Conservation (phyloP, 2,113 vertebrate species). For the Rafetus swinhoei region DNA sequence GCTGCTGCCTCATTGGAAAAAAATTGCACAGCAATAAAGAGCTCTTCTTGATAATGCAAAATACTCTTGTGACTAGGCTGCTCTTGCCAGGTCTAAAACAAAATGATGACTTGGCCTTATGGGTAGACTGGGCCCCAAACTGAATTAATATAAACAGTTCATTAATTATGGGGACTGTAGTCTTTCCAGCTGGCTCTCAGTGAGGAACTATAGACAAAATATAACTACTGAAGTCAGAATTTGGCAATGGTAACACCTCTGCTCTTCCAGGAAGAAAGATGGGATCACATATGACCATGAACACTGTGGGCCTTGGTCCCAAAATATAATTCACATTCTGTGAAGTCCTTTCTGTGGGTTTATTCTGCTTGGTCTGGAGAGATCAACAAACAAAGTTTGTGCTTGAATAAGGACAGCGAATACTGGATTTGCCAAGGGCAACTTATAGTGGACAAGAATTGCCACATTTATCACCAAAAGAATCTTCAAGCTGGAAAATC, state of each 20-base stretch:
- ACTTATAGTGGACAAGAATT: conserved; percentile 38
- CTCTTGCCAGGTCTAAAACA: background rate
- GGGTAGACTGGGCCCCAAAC: background rate
- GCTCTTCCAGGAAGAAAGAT: background rate
- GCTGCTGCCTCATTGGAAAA: background rate
- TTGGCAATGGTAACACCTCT: background rate
- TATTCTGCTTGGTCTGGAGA: accelerated
- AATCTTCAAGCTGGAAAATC: conserved; percentile 15
- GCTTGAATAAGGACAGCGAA: background rate
- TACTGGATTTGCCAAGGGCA: background rate
- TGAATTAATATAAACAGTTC: background rate
- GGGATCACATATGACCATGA: background rate
- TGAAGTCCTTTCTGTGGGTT: background rate
- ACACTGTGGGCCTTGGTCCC: background rate
- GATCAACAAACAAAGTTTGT: background rate
- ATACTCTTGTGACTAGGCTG: background rate
- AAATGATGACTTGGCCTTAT: background rate
- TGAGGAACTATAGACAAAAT: background rate
- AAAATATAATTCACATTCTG: background rate
- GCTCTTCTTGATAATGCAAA: background rate
- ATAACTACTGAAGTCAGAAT: background rate
- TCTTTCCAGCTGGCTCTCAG: background rate
- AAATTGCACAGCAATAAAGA: background rate
- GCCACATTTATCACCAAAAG: background rate
- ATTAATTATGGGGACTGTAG: background rate